These are phyloP conservation scores for Ichneumon xanthorius DNA, from an alignment of 2,888 invertebrate genomes.

Conservation along the genomic window DNA sequence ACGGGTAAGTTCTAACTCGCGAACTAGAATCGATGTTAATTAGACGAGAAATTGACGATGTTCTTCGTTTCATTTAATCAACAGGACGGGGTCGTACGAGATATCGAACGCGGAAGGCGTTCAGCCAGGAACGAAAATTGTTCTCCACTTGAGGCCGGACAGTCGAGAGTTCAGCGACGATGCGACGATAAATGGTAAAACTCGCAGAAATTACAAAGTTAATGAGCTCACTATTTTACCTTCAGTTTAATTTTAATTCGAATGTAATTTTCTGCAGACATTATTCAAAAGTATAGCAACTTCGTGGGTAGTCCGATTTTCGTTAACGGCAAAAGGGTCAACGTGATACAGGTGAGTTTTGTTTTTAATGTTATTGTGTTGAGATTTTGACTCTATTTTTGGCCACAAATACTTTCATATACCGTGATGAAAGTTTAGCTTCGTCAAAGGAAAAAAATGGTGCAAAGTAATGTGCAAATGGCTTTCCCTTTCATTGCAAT, in stretches of 20 bases:
- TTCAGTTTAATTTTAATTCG: slow-evolving; percentile 11
- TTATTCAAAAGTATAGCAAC: slow-evolving; percentile 98
- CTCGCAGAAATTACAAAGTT: background rate
- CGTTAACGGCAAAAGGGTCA: slow-evolving; percentile 95
- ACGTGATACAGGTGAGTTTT: slow-evolving; percentile 91
- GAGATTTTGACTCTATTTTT: background rate
- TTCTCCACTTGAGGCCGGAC: slow-evolving; percentile 95
- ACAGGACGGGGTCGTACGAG: slow-evolving; percentile 94
- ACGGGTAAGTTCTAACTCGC: slow-evolving; percentile 89
- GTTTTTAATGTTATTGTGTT: background rate
- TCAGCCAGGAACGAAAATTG: slow-evolving; percentile 96
- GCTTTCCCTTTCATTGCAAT: too few species aligned
- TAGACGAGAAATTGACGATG: slow-evolving; percentile 18
- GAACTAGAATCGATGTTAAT: slow-evolving; percentile 7
- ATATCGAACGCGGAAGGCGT: slow-evolving; percentile 94
- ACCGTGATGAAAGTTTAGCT: too few species aligned
- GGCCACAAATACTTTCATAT: background rate
- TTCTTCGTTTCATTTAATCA: background rate
- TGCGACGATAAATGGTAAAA: slow-evolving; percentile 90
- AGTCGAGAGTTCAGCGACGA: slow-evolving; percentile 96
- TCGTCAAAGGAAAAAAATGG: too few species aligned
- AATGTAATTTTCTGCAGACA: slow-evolving; percentile 86
- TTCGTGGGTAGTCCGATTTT: slow-evolving; percentile 97
- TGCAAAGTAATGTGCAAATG: too few species aligned
- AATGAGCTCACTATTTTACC: slow-evolving; percentile 27